Percentiles rank a stretch among this genome's conserved stretches.
Conservation (phyloP, 2,797 vertebrate genomes). For the Epinephelus malabaricus region DNA sequence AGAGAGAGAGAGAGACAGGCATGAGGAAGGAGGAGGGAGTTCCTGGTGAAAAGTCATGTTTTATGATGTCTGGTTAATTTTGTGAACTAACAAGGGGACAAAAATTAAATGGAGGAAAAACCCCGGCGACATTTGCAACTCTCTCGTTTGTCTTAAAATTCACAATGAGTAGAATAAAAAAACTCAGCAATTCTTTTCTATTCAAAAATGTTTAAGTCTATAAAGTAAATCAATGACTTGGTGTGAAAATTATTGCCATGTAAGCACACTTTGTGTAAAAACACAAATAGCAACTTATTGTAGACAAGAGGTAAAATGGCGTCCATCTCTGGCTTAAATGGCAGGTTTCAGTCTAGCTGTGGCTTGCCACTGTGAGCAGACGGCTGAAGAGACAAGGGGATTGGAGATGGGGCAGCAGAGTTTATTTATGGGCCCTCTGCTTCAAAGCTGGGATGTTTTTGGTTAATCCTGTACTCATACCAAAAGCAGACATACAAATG, state of each 20-base stretch:
- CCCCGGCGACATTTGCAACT: slow-evolving; percentile 1
- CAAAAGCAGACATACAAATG: slow-evolving; percentile 70
- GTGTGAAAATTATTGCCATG: slow-evolving; percentile 22
- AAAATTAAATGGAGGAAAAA: slow-evolving; percentile 29
- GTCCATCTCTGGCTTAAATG: slow-evolving; percentile 38
- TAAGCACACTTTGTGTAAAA: slow-evolving; percentile 18
- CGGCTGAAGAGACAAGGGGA: slow-evolving; percentile 65
- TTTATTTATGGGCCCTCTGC: slow-evolving; percentile 72
- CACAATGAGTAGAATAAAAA: background rate
- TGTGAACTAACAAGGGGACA: slow-evolving; percentile 52
- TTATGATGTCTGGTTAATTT: slow-evolving; percentile 74
- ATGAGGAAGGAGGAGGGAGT: slow-evolving; percentile 58
- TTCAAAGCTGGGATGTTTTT: slow-evolving; percentile 74
- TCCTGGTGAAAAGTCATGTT: slow-evolving; percentile 74
- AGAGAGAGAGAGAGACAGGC: slow-evolving; percentile 47
- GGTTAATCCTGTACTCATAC: slow-evolving; percentile 71
- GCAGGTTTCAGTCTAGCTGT: slow-evolving; percentile 36
- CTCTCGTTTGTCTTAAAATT: slow-evolving; percentile 28
- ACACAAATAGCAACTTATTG: slow-evolving; percentile 13
- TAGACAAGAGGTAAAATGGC: slow-evolving; percentile 46
- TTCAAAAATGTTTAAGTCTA: background rate
- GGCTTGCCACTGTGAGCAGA: slow-evolving; percentile 60
- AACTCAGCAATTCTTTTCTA: accelerated
- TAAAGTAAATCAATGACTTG: slow-evolving; percentile 15
- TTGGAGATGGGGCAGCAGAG: slow-evolving; percentile 65